Conservation (phyloP, 2,797 vertebrate species). For the Poecilia wingei region DNA sequence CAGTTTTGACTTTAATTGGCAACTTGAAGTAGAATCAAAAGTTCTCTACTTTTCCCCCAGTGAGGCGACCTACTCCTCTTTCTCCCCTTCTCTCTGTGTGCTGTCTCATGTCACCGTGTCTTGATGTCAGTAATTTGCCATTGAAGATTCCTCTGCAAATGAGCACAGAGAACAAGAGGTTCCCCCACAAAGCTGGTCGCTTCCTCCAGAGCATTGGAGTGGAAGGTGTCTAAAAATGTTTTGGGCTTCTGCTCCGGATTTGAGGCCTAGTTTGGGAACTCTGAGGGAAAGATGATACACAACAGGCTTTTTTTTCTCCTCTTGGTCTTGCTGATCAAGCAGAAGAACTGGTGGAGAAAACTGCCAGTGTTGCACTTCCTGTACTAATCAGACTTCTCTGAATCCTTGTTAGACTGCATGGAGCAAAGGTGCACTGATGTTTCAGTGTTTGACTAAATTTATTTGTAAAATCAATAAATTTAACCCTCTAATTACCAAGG, state of each 20-base stretch:
- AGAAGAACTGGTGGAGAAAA: constrained; percentile 53
- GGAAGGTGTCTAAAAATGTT: constrained; percentile 57
- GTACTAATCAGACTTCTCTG: constrained; percentile 52
- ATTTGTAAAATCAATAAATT: constrained; percentile 10
- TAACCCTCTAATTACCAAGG: neutral
- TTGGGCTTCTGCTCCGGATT: constrained; percentile 43
- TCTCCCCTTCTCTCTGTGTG: constrained; percentile 45
- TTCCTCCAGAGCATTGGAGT: constrained; percentile 32
- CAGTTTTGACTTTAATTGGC: constrained; percentile 71
- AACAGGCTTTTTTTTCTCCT: constrained; percentile 19
- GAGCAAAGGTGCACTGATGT: constrained; percentile 24
- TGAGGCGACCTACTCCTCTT: constrained; percentile 47
- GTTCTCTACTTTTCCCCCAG: constrained; percentile 54
- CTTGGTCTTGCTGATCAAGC: constrained; percentile 69
- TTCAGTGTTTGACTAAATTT: constrained; percentile 61
- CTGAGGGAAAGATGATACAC: constrained; percentile 63
- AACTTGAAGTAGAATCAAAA: constrained; percentile 62
- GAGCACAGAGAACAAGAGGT: constrained; percentile 55
- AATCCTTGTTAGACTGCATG: constrained; percentile 49
- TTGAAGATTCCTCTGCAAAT: constrained; percentile 62
- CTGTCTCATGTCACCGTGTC: constrained; percentile 45
- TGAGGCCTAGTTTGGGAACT: constrained; percentile 56
- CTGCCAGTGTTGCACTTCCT: constrained; percentile 61
- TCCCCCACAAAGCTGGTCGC: constrained; percentile 48
- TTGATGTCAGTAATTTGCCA: constrained; percentile 70